Evolutionary conservation across 2,888 invertebrate species (phyloP), one percentile per base, ranked within the genome.

Genomic region (Tupiocoris notatus): DNA sequence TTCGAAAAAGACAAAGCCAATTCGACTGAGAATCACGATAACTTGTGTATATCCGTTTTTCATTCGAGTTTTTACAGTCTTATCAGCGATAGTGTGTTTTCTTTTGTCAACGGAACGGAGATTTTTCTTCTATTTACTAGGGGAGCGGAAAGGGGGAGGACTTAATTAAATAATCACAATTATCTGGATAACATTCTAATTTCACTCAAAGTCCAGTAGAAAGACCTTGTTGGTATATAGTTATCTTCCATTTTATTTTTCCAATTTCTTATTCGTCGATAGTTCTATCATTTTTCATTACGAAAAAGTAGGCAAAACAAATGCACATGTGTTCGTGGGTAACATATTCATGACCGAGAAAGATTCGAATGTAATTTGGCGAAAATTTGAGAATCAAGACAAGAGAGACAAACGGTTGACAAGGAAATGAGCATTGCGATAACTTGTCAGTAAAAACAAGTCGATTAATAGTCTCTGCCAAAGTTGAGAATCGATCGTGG

Each of bases 121-220:
- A 62, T 24, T 9, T 16, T n/a, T n/a, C n/a, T n/a, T n/a, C n/a
- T 25, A 73, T 63, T 73, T 62, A 73, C 73, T 73, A 73, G 18
- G 39, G 59, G 59, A 59, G 2, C 6, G 12, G 3, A 39, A 39
- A 39, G 3, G 39, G 39, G 39, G 21, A 59, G 70, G 70, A 70
- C 70, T 70, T 73, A 73, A 73, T 73, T 73, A 62, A 73, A 77
- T 64, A 75, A 78, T 78, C 78, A 78, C 78, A 75, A 78, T 71
- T 61, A 62, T 58, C 67, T 78, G 78, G 78, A 77, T 78, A 78
- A 78, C 78, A 77, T 77, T 78, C 18, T 68, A 77, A 73, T 77
- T 78, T 77, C 78, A 71, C 64, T 75, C 59, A 64, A 77, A 77
- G 73, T 78, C 78, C 39, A 77, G n/a, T 20, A 23, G 73, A 73